Conservation (phyloP, 2,113 vertebrate species). For the Channa argus region DNA sequence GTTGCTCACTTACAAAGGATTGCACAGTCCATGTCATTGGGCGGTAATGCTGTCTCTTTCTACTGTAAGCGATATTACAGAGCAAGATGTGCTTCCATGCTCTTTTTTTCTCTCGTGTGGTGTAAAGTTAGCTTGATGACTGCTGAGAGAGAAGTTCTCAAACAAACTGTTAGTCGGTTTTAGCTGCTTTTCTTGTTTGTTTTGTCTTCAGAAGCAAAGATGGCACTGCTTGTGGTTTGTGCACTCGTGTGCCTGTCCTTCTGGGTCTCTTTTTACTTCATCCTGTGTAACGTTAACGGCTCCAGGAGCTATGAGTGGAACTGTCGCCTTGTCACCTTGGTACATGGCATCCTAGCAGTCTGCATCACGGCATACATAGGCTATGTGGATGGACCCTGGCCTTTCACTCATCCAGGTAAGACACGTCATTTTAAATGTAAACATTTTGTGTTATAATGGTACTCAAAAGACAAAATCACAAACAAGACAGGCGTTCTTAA, state of each 20-base stretch:
- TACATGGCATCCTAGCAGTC: constrained; percentile 91
- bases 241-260: constrained; percentile 86
- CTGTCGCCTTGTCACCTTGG: constrained; percentile 93
- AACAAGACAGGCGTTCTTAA: not conserved
- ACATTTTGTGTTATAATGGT: not conserved
- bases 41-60: constrained; percentile 60
- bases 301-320: constrained; percentile 91
- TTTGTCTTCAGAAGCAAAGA: constrained; percentile 72
- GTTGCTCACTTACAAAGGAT: constrained; percentile 70
- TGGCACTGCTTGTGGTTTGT: constrained; percentile 85
- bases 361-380: constrained; percentile 93
- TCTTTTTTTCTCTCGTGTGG: constrained; percentile 21
- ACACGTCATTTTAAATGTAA: not conserved
- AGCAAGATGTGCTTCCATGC: constrained; percentile 33
- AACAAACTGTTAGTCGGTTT: constrained; percentile 6
- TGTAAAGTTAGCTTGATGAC: constrained; percentile 19
- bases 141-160: not conserved
- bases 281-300: constrained; percentile 86
- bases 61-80: constrained; percentile 71
- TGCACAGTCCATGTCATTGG: constrained; percentile 64
- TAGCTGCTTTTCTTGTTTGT: constrained; percentile 24
- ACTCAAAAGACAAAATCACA: not conserved
- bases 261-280: constrained; percentile 89
- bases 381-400: constrained; percentile 97
- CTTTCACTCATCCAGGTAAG: constrained; percentile 92